Conservation (phyloP, 2,113 vertebrate species). For the Istiophorus platypterus region DNA sequence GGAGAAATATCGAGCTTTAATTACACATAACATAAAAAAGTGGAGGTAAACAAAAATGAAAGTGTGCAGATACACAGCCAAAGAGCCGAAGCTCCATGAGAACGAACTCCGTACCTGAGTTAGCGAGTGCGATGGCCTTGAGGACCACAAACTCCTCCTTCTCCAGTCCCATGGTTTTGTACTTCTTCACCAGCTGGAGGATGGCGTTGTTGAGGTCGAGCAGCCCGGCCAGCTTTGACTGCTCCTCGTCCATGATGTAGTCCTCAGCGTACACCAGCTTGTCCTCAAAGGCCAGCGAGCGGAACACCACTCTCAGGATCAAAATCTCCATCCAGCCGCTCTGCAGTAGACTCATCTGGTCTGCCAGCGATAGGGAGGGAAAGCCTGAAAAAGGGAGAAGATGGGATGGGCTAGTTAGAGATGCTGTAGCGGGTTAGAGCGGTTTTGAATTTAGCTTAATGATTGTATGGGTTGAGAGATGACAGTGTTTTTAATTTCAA, state of each 20-base stretch:
- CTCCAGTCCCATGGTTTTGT: conserved; percentile 95
- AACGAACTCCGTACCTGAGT: conserved; percentile 89
- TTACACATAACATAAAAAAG: neutral
- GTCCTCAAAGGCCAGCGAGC: conserved; percentile 93
- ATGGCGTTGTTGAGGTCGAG: conserved; percentile 97
- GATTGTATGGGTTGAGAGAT: neutral
- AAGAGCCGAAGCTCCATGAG: neutral
- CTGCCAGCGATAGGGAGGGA: conserved; percentile 95
- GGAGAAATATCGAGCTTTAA: conserved; percentile 23
- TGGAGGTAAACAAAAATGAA: neutral
- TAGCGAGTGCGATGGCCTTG: conserved; percentile 97
- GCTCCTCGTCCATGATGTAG: conserved; percentile 98
- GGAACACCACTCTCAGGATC: conserved; percentile 96
- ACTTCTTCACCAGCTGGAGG: conserved; percentile 97
- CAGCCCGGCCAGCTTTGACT: conserved; percentile 94
- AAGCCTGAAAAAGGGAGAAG: conserved; percentile 86
- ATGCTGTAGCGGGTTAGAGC: neutral
- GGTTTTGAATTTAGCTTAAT: neutral
- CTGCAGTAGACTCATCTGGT: conserved; percentile 99
- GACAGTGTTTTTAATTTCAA: too few species aligned
- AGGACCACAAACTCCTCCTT: conserved; percentile 98
- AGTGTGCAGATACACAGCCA: fast-evolving
- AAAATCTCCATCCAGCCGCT: conserved; percentile 99
- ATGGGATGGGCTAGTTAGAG: neutral
- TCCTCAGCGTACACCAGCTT: conserved; percentile 97